Evolutionary conservation across 2,888 invertebrate genomes (phyloP).

Genomic region (Escarpia spicata): DNA sequence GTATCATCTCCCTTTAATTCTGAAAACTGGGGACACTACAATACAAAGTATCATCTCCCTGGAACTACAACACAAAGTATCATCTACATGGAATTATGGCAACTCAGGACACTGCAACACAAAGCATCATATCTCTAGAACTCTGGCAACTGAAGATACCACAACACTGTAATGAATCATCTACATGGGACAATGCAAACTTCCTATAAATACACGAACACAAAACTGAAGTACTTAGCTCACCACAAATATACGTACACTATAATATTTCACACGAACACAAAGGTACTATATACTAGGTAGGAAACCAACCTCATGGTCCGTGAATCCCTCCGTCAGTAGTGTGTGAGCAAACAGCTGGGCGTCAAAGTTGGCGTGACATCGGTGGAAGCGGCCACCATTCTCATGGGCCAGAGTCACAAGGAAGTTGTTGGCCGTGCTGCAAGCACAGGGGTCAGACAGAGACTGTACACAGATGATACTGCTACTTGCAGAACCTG

Average conservation of each 20-base stretch:
- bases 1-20: neutral
- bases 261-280: too few relatives aligned
- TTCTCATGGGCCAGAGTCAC: slow-evolving; percentile 60
- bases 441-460: slow-evolving; percentile 39
- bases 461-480: neutral
- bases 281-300: neutral
- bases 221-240: too few relatives aligned
- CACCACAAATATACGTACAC: too few relatives aligned
- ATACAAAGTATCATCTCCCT: neutral
- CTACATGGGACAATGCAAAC: too few relatives aligned
- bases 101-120: too few relatives aligned
- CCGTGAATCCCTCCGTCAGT: slow-evolving; percentile 59
- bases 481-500: neutral
- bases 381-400: slow-evolving; percentile 64
- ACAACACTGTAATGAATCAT: too few relatives aligned
- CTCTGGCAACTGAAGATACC: too few relatives aligned
- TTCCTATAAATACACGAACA: too few relatives aligned
- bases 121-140: too few relatives aligned
- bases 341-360: slow-evolving; percentile 64
- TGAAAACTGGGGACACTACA: neutral
- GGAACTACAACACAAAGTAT: neutral
- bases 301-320: slow-evolving; percentile 54
- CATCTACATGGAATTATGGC: neutral
- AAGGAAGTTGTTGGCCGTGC: slow-evolving; percentile 64
- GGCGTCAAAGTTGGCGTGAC: slow-evolving; percentile 62